phyloP scores from a whole-genome alignment of 2,113 vertebrate genomes.

The Pampusana beccarii region DNA sequence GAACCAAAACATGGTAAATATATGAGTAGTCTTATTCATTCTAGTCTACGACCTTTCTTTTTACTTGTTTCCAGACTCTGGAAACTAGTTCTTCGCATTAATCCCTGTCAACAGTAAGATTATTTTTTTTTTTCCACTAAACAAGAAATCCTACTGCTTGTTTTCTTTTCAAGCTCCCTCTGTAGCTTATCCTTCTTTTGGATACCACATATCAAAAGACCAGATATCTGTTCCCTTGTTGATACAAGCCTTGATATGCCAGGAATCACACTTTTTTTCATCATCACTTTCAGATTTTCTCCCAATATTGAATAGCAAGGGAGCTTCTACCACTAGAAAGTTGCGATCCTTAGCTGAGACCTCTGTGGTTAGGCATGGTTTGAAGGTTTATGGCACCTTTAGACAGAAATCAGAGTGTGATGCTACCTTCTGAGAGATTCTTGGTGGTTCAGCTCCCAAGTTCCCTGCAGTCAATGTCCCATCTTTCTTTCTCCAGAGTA shows the following conservation, averaged over 20 bases:
- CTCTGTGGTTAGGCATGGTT: background rate
- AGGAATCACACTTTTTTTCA: background rate
- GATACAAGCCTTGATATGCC: background rate
- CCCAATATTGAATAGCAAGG: background rate
- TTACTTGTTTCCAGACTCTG: background rate
- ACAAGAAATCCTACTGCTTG: background rate
- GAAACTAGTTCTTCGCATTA: background rate
- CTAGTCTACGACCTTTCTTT: background rate
- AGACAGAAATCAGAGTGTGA: background rate
- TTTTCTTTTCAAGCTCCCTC: background rate
- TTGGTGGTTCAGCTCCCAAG: fast-evolving
- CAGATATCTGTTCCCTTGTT: background rate
- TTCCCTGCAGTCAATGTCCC: background rate
- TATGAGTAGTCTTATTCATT: background rate
- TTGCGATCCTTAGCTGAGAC: background rate
- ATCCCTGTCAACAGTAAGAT: background rate
- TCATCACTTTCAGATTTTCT: background rate
- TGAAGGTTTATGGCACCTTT: background rate
- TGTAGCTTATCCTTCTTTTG: background rate
- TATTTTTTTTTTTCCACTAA: background rate
- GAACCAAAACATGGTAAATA: background rate
- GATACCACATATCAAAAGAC: background rate
- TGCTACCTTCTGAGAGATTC: background rate
- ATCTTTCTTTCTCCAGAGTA: background rate
- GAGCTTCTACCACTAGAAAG: background rate